Evolutionary conservation across 2,797 vertebrate species (phyloP), one percentile per base, ranked within the genome.

Genomic region (Parotocinclus haroldoi): DNA sequence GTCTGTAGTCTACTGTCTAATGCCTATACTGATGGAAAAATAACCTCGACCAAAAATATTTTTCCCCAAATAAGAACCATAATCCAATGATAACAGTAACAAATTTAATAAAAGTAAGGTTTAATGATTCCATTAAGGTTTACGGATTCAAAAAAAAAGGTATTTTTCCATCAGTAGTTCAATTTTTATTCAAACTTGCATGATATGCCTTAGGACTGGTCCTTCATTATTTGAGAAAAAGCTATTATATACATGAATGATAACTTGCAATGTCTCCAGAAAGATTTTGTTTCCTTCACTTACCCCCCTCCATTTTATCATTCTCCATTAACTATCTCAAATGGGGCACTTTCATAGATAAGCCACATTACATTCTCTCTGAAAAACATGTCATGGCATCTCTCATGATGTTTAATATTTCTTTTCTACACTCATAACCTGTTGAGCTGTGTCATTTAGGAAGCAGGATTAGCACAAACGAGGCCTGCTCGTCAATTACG

Each of bases 151-250:
- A 27, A n/a, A n/a, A n/a, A 27, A 27, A 27, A 27, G 27, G 27
- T 27, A 27, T 5, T 27, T 42, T 42, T 63, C 44, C 12, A 14
- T 12, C 18, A 16, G 11, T 36, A 16, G 7, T 36, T n/a, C 39
- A 45, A 45, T 54, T 53, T 36, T 44, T 44, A 44, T 45, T 54
- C 39, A 53, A 63, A 17, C 61, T 16, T 36, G 50, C 74, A 86
- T 88, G 88, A 90, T 86, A 89, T 82, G 4, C 27, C 27, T 27
- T 27, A 27, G 27, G 10, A 88, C 87, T 89, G 87, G 88, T 89
- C 84, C 71, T 27, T 27, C 27, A 27, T 5, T 27, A 27, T 27
- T 27, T 27, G 27, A 27, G 27, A 27, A 27, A 27, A 27, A 27
- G 27, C 27, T 27, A 27, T 27, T 27, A 27, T 27, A 27, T 2